phyloP scores from a whole-genome alignment of 2,888 invertebrate genomes.

The Enchytraeus crypticus region DNA sequence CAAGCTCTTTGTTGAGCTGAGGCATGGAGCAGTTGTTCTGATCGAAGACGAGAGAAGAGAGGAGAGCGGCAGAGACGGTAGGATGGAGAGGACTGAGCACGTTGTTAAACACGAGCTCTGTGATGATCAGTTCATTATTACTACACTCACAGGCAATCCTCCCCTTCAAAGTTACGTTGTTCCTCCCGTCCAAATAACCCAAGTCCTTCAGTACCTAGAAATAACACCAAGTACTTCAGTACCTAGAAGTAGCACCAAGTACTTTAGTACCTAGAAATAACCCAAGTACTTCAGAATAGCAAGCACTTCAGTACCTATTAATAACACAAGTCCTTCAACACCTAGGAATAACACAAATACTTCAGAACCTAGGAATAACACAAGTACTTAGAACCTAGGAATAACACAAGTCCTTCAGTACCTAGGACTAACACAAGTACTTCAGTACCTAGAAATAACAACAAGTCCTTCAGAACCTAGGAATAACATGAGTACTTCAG shows the following conservation, averaged over 20 bases:
- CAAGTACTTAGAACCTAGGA: no score
- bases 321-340: no score
- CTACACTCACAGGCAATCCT: constrained; percentile 79
- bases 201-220: constrained; percentile 58
- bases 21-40: constrained; percentile 57
- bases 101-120: constrained; percentile 84
- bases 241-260: no score
- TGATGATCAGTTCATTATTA: constrained; percentile 71
- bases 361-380: no score
- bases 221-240: background rate
- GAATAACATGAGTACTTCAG: no score
- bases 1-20: constrained; percentile 56
- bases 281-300: no score
- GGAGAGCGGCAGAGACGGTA: constrained; percentile 83
- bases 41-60: constrained; percentile 87
- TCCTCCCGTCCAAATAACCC: constrained; percentile 66
- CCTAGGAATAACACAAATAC: no score
- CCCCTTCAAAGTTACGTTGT: constrained; percentile 60
- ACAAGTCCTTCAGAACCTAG: background rate
- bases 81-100: constrained; percentile 74
- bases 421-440: constrained; percentile 67
- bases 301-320: background rate
- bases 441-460: constrained; percentile 53
- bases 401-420: no score
- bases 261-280: no score